Evolutionary conservation across 2,113 vertebrate genomes (phyloP).

Genomic region (Otolemur garnettii): DNA sequence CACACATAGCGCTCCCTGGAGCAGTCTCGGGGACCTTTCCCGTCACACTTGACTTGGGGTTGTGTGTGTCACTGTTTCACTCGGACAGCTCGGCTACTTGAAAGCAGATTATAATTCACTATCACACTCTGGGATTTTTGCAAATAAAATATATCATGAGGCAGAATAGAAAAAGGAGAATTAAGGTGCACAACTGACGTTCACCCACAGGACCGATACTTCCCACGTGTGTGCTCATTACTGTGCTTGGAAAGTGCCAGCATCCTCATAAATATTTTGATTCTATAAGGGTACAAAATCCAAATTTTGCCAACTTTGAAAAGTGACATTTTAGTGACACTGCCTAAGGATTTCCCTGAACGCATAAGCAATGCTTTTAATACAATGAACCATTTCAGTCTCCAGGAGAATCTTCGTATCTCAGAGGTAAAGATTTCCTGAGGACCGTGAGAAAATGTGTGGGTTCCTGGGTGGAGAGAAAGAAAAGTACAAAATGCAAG

Average conservation of each 20-base stretch:
- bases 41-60: background rate
- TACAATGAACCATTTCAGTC: background rate
- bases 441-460: background rate
- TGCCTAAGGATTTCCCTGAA: background rate
- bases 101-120: background rate
- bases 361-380: background rate
- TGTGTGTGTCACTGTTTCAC: background rate
- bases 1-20: background rate
- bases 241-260: slow-evolving; percentile 51
- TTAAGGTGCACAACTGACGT: slow-evolving; percentile 25
- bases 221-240: slow-evolving; percentile 20
- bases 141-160: background rate
- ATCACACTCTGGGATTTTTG: background rate
- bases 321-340: slow-evolving; percentile 29
- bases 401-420: background rate
- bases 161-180: background rate
- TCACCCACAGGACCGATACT: background rate
- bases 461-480: background rate
- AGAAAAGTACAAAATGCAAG: background rate
- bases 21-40: background rate
- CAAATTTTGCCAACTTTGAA: background rate
- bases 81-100: background rate
- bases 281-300: background rate
- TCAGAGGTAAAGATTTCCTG: background rate
- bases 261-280: slow-evolving; percentile 36